Evolutionary conservation across 2,888 invertebrate species (phyloP).

Genomic region (Atethmia centrago): DNA sequence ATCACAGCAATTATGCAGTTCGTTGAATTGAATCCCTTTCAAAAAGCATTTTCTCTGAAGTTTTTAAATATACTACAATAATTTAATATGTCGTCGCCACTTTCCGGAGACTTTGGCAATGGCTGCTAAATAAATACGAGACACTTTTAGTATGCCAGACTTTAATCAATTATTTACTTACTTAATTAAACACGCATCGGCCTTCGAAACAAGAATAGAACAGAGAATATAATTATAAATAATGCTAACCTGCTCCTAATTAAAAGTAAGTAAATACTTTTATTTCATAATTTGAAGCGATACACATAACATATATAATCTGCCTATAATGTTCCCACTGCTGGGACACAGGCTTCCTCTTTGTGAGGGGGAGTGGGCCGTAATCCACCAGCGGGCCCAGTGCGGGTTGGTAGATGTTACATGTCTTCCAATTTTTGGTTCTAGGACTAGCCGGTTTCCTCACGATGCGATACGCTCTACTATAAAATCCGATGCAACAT

Average conservation of each 20-base stretch:
- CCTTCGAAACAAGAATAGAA: not conserved
- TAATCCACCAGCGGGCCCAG: no score
- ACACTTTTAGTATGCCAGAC: slow-evolving; percentile 49
- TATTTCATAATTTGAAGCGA: not conserved
- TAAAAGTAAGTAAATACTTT: not conserved
- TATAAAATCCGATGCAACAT: not conserved
- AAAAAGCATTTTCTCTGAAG: slow-evolving; percentile 29
- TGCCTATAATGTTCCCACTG: no score
- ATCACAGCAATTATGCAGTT: not conserved
- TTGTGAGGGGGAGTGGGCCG: no score
- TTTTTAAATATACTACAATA: slow-evolving; percentile 57
- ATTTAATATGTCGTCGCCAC: slow-evolving; percentile 60
- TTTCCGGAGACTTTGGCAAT: slow-evolving; percentile 68
- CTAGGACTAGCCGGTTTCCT: no score
- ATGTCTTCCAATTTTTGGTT: no score
- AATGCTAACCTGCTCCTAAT: not conserved
- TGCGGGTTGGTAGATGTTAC: no score
- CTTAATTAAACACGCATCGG: not conserved
- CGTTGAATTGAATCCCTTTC: no score
- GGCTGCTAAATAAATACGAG: slow-evolving; percentile 36
- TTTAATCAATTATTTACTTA: slow-evolving; percentile 33
- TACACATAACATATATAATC: no score
- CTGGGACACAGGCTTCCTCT: no score
- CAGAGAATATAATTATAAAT: not conserved
- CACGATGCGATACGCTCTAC: not conserved